Base-by-base conservation (phyloP, 1,140 invertebrate species). In the Leptinotarsa defecta region DNA sequence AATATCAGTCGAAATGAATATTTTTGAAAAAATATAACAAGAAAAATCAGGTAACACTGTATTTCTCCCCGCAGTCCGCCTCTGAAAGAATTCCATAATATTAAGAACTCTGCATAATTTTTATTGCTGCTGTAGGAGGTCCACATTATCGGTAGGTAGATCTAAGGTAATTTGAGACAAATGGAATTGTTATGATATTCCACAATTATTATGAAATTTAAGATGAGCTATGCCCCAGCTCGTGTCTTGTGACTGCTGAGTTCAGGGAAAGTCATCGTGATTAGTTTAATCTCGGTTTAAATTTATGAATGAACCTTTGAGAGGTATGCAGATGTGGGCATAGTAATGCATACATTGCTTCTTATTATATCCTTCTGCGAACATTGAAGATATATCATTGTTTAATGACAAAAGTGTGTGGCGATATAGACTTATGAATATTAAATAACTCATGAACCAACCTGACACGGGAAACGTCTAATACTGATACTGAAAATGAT, bases 191-290 rank as follows among this genome's bases (percentile, higher is more conserved):
- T 76, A 68, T 69, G 73, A 24, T 78, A 76, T 78, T 76, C 77
- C 69, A 73, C 74, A 76, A 78, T 78, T 78, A 78, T 78, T 78
- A 78, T 78, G 77, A 78, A 78, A 78, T 75, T 74, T 70, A 20
- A 70, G 68, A 70, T 70, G 68, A 70, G 68, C 63, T 65, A 77
- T 74, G 76, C 61, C 19, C 61, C 13, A 64, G 48, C 61, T 69
- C 76, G 57, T 76, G 74, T 68, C 67, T 57, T 48, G 70, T 24
- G 62, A 65, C 74, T 57, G 52, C 49, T 72, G 65, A 67, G 74
- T 76, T 76, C 65, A 67, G 74, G 61, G 74, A 76, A 76, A 76
- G 74, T 76, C 74, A 52, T 70, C 68, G n/a, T 70, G 68, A 70
- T 70, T 70, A 70, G 48, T 48, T 75, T 75, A 65, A 65, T 65